These are phyloP conservation scores for Amphibalanus amphitrite DNA, from an alignment of 1,140 invertebrate species.

Conservation along the genomic window DNA sequence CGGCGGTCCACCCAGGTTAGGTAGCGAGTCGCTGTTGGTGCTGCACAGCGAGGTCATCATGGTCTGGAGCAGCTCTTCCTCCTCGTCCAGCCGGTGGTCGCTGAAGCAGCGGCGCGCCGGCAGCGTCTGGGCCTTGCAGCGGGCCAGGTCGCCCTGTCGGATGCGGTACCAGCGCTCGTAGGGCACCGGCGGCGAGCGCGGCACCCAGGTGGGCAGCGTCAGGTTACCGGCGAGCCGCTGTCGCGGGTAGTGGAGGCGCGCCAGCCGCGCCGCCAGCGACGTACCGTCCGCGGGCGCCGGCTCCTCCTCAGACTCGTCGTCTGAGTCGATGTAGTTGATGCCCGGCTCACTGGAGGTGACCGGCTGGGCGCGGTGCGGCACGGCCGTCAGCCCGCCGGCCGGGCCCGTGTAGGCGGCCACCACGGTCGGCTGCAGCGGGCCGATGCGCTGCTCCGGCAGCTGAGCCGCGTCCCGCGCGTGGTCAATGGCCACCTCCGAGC, in stretches of 20 bases:
- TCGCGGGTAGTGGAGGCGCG: constrained; percentile 13
- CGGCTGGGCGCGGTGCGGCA: constrained; percentile 39
- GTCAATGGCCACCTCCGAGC: neutral
- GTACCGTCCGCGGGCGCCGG: constrained; percentile 5
- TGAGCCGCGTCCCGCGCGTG: neutral
- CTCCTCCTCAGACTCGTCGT: constrained; percentile 15
- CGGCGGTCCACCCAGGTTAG: neutral
- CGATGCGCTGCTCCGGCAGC: neutral
- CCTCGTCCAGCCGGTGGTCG: neutral
- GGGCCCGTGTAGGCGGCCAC: constrained; percentile 54
- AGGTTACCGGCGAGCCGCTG: constrained; percentile 14
- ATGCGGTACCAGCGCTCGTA: constrained; percentile 2
- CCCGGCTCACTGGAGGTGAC: constrained; percentile 42
- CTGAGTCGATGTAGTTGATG: constrained; percentile 51
- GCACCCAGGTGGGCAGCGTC: constrained; percentile 18
- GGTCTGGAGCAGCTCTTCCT: neutral
- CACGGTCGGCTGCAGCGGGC: constrained; percentile 26
- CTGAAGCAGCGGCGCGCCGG: neutral
- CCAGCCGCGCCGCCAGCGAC: constrained; percentile 7
- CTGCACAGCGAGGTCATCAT: neutral
- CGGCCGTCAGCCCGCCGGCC: constrained; percentile 51
- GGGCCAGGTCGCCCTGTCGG: neutral
- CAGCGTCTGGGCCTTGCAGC: neutral
- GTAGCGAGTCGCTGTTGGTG: neutral
- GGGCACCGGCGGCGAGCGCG: constrained; percentile 16